These are phyloP conservation scores for Ailurus styani DNA, from an alignment of 2,113 vertebrate genomes.

Conservation along the genomic window DNA sequence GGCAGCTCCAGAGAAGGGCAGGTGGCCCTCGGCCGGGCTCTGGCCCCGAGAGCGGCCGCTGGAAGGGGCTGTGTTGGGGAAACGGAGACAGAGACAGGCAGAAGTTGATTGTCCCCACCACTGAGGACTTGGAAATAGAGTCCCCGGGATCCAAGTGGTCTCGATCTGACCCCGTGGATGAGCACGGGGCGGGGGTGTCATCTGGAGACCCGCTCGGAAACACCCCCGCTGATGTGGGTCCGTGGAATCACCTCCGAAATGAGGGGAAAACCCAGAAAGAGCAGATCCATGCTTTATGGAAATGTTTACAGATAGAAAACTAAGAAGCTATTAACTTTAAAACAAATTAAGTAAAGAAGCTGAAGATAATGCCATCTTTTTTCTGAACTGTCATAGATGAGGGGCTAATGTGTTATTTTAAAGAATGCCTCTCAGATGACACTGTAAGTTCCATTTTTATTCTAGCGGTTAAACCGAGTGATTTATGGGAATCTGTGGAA, in stretches of 20 bases:
- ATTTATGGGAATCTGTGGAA: background rate
- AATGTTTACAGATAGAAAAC: background rate
- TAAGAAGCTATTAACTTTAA: conserved; percentile 29
- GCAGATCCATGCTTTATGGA: background rate
- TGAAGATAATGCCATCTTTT: background rate
- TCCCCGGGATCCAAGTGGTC: rapidly evolving
- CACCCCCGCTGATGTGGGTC: rapidly evolving
- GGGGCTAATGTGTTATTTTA: background rate
- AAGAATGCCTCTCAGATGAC: background rate
- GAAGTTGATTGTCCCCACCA: rapidly evolving
- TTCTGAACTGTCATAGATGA: background rate
- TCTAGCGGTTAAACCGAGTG: conserved; percentile 48
- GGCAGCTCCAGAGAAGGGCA: background rate
- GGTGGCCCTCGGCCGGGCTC: background rate
- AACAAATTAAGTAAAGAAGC: background rate
- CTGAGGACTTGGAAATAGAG: rapidly evolving
- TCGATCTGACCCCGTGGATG: rapidly evolving
- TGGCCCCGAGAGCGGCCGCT: rapidly evolving
- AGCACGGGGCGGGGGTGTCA: rapidly evolving
- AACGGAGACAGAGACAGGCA: background rate
- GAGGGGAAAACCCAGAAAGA: background rate
- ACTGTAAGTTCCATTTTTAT: conserved; percentile 18
- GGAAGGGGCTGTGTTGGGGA: background rate
- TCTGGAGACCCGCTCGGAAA: no score
- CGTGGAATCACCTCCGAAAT: background rate